Percentiles rank a stretch among this genome's conserved stretches.
Conservation (phyloP, 2,888 invertebrate genomes). For the Mythimna pallens region DNA sequence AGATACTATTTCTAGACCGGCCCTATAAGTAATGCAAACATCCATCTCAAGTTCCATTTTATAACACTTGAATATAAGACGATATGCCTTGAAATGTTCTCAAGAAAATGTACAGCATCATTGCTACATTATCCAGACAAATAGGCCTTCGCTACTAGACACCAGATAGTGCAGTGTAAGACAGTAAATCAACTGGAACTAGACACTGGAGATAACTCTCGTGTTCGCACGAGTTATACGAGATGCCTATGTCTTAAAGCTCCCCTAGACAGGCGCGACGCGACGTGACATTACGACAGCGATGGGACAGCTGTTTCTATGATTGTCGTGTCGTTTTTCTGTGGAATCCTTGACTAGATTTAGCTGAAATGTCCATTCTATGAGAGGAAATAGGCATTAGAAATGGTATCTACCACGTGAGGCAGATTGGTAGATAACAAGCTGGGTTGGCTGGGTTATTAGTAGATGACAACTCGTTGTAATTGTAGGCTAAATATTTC, state of each 20-base stretch:
- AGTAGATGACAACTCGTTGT: too few relatives aligned
- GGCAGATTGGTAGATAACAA: too few relatives aligned
- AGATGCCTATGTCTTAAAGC: neutral
- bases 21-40: slow-evolving; percentile 10
- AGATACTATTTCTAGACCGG: neutral
- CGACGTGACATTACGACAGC: neutral
- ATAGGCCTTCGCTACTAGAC: slow-evolving; percentile 66
- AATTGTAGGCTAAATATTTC: too few relatives aligned
- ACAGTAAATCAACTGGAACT: slow-evolving; percentile 39
- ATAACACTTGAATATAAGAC: slow-evolving; percentile 58
- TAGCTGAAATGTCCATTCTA: too few relatives aligned
- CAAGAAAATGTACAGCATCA: slow-evolving; percentile 41
- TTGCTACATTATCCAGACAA: slow-evolving; percentile 65
- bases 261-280: neutral
- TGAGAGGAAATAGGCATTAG: too few relatives aligned
- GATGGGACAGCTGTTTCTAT: neutral
- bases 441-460: too few relatives aligned
- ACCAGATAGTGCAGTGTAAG: slow-evolving; percentile 29
- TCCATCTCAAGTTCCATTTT: slow-evolving; percentile 18
- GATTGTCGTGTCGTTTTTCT: too few relatives aligned
- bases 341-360: too few relatives aligned
- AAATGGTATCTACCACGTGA: too few relatives aligned
- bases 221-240: slow-evolving; percentile 2
- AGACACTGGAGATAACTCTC: neutral
- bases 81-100: slow-evolving; percentile 39